Base-by-base conservation (phyloP, 2,888 invertebrate species). In the Atrina japonica region DNA sequence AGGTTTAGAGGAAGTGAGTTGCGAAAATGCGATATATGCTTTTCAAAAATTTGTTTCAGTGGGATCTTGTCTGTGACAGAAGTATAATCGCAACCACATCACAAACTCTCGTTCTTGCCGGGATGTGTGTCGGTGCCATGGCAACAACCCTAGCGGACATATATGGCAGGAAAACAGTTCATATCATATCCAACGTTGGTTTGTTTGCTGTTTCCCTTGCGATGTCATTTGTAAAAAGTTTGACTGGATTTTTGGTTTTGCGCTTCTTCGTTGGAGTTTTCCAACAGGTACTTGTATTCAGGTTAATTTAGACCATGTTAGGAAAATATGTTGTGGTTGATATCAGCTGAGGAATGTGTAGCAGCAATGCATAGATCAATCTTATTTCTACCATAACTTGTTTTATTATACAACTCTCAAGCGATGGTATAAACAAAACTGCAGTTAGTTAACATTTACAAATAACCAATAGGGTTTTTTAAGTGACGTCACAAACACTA, bases 121-220 rank as follows among this genome's bases (percentile, higher is more conserved):
- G 59, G 1, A 59, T 59, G 59, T 59, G 35, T 25, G 40, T 59
- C 1, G 59, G 59, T 11, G 59, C 59, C 23, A 16, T 43, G 14
- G 59, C 59, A 9, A 43, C 59, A 3, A 25, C 59, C 3, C 27
- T 61, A 11, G 47, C 60, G 3, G 60, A 61, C 45, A 61, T n/a
- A 47, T 61, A 49, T 40, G 60, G 60, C 14, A 23, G 60, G 9
- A 61, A 61, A 49, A 45, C 49, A 49, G 60, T 61, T n/a, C 47
- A 61, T 29, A 47, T 61, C 3, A 29, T 47, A 7, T 61, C 18
- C 35, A 45, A 61, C 21, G 29, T 61, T 9, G 60, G 60, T 29
- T 35, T 61, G 29, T 47, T 61, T 29, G 30, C 14, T 14, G 47
- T 47, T 3, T 30, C 60, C 6, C 45, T 61, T 25, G 30, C 47